Conservation (phyloP, 2,888 invertebrate genomes). For the Drosophila anceps region DNA sequence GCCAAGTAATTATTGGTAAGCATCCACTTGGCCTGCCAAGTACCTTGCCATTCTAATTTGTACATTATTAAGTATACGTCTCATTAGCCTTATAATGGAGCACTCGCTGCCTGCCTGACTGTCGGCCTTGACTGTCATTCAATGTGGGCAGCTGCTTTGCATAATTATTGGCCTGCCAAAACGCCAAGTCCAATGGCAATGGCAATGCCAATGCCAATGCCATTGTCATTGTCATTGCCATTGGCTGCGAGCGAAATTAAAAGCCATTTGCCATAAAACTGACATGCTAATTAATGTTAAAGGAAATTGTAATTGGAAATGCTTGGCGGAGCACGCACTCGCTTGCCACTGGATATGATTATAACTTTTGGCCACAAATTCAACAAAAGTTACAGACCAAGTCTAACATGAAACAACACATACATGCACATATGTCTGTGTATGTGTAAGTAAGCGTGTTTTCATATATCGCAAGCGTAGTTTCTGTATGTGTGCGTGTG, state of each 20-base stretch:
- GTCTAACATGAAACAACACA: slow-evolving; percentile 41
- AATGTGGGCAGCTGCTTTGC: slow-evolving; percentile 44
- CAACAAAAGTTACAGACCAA: slow-evolving; percentile 63
- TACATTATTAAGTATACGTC: slow-evolving; percentile 18
- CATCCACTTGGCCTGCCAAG: background rate
- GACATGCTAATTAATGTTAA: slow-evolving; percentile 76
- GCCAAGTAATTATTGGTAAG: background rate
- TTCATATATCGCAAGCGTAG: slow-evolving; percentile 2
- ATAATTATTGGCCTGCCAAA: slow-evolving; percentile 33
- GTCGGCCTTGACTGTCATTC: slow-evolving; percentile 35
- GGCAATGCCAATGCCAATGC: slow-evolving; percentile 40
- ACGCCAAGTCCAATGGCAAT: slow-evolving; percentile 53
- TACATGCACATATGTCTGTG: background rate
- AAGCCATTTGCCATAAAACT: slow-evolving; percentile 70
- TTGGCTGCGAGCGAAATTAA: slow-evolving; percentile 52
- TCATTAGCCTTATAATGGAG: slow-evolving; percentile 5
- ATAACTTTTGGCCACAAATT: slow-evolving; percentile 74
- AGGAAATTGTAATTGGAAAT: slow-evolving; percentile 75
- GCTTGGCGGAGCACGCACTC: slow-evolving; percentile 40
- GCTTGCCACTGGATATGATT: slow-evolving; percentile 68
- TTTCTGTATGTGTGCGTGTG: too few relatives aligned
- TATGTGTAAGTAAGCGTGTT: background rate
- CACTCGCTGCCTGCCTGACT: background rate
- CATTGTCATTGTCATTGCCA: background rate
- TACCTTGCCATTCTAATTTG: slow-evolving; percentile 2